phyloP scores from a whole-genome alignment of 2,888 invertebrate genomes.

The Hirtodrosophila confusa region DNA sequence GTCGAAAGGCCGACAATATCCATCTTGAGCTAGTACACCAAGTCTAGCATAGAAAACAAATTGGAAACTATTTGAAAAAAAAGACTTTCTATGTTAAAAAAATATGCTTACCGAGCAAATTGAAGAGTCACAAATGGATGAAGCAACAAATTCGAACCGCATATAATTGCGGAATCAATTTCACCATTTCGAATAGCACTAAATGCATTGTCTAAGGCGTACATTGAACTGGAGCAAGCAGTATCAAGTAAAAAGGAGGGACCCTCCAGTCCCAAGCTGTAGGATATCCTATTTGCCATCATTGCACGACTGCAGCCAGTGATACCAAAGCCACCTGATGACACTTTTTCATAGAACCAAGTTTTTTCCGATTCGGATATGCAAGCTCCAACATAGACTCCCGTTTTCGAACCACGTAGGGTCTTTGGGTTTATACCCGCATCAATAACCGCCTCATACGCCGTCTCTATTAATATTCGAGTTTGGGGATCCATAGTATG shows the following conservation, averaged over 20 bases:
- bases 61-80: too few species aligned
- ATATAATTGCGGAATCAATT: constrained; percentile 95
- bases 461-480: constrained; percentile 90
- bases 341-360: constrained; percentile 88
- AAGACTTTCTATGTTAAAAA: neutral
- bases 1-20: constrained; percentile 96
- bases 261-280: constrained; percentile 93
- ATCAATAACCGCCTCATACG: constrained; percentile 92
- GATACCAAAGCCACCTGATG: constrained; percentile 85
- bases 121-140: constrained; percentile 95
- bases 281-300: constrained; percentile 96
- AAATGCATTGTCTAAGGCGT: constrained; percentile 93
- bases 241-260: constrained; percentile 96
- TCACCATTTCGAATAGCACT: constrained; percentile 90
- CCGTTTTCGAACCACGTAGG: constrained; percentile 88
- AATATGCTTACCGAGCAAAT: constrained; percentile 88
- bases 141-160: constrained; percentile 92
- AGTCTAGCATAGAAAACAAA: constrained; percentile 84
- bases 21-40: constrained; percentile 92
- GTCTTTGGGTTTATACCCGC: constrained; percentile 88
- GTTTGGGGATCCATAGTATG: constrained; percentile 92
- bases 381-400: constrained; percentile 90
- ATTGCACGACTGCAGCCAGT: constrained; percentile 93
- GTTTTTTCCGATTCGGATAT: constrained; percentile 90
- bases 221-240: constrained; percentile 96